phyloP scores from a whole-genome alignment of 1,140 invertebrate species.

The Zaprionus taronus region DNA sequence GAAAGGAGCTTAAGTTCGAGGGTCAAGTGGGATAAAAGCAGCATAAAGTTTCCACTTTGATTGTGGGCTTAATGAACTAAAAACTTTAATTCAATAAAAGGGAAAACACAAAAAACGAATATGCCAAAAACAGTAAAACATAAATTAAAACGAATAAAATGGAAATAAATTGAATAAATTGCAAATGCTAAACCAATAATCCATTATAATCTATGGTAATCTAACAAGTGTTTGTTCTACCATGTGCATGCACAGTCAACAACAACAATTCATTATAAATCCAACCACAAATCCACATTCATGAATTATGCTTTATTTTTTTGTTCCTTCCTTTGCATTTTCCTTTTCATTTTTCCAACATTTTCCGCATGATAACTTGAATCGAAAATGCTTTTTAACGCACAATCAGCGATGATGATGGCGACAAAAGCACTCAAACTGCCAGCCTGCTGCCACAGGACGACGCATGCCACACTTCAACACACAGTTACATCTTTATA shows the following conservation, averaged over 20 bases:
- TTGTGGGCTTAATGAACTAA: not conserved
- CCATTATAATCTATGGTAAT: not conserved
- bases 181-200: not conserved
- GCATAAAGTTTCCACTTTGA: not conserved
- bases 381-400: slow-evolving; percentile 13
- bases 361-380: slow-evolving; percentile 1
- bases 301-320: not conserved
- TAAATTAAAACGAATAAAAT: not conserved
- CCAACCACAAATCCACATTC: not conserved
- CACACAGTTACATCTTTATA: not conserved
- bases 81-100: not conserved
- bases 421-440: slow-evolving; percentile 24
- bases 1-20: not conserved
- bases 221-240: not conserved
- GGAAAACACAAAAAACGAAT: not conserved
- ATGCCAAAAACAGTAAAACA: not conserved
- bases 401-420: slow-evolving; percentile 5
- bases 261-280: slow-evolving; percentile 1
- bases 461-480: not conserved
- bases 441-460: not conserved
- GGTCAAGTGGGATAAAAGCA: not conserved
- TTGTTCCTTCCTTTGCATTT: not conserved
- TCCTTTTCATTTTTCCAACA: not conserved
- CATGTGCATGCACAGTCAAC: not conserved
- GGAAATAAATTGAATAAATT: not conserved